phyloP scores from a whole-genome alignment of 2,113 vertebrate species.

The Peromyscus maniculatus region DNA sequence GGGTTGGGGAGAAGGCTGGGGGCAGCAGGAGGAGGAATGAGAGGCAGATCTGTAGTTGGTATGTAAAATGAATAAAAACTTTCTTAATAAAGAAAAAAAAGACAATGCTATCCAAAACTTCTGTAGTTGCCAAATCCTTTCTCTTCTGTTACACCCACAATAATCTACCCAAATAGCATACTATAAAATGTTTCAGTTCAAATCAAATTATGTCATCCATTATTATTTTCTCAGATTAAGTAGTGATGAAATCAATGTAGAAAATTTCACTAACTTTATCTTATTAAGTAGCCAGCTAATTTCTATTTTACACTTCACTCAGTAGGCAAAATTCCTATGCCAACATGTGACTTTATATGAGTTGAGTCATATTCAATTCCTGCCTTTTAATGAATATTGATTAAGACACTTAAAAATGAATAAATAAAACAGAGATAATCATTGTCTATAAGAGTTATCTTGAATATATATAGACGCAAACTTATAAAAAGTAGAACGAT shows the following conservation, averaged over 20 bases:
- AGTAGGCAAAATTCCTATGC: not conserved
- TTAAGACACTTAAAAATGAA: not conserved
- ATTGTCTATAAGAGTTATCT: not conserved
- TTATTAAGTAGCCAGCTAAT: not conserved
- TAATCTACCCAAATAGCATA: not conserved
- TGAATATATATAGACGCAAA: not conserved
- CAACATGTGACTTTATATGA: not conserved
- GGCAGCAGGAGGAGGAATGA: too few relatives aligned
- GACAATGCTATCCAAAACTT: not conserved
- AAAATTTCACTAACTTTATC: not conserved
- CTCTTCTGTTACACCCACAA: not conserved
- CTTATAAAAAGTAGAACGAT: not conserved
- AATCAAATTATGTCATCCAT: not conserved
- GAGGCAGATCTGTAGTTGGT: too few relatives aligned
- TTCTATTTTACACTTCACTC: slow-evolving; percentile 9
- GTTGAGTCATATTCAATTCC: not conserved
- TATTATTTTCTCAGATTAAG: not conserved
- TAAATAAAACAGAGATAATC: not conserved
- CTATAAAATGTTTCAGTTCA: not conserved
- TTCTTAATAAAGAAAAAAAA: not conserved
- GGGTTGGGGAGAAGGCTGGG: too few relatives aligned
- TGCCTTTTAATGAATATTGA: not conserved
- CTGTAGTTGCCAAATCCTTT: not conserved
- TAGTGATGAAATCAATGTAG: not conserved
- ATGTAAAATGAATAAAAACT: too few relatives aligned